Evolutionary conservation across 2,888 invertebrate genomes (phyloP).

Genomic region (Brenthis hecate): DNA sequence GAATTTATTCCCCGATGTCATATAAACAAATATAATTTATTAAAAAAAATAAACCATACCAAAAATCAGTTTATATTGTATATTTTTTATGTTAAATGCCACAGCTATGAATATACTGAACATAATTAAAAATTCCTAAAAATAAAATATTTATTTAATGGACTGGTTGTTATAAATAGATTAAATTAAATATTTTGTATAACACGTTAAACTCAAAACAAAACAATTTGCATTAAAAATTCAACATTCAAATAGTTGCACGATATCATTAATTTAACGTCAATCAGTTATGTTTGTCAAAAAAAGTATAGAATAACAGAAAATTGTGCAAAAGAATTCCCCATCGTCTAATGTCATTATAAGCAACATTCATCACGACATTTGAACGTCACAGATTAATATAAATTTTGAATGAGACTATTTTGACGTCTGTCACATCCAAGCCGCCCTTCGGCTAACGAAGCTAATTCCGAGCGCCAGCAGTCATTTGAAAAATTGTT

Average conservation of each 20-base stretch:
- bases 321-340: conserved; percentile 26
- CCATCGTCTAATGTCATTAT: conserved; percentile 34
- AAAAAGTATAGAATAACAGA: neutral
- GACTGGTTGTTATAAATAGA: neutral
- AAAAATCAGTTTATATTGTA: neutral
- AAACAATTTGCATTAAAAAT: neutral
- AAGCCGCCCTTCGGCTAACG: conserved; percentile 74
- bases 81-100: neutral
- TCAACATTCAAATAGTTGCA: conserved; percentile 14
- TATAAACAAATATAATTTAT: conserved; percentile 34
- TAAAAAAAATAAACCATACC: conserved; percentile 7
- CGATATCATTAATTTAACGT: conserved; percentile 12
- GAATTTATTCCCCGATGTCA: conserved; percentile 41
- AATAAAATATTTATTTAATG: neutral
- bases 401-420: conserved; percentile 60
- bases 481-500: conserved; percentile 49
- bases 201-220: neutral
- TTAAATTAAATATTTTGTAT: neutral
- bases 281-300: conserved; percentile 7
- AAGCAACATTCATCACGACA: conserved; percentile 39
- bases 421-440: conserved; percentile 76
- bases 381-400: conserved; percentile 51
- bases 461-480: conserved; percentile 64
- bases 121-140: neutral
- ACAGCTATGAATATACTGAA: neutral